phyloP scores from a whole-genome alignment of 2,888 invertebrate genomes.

The Dryobota labecula region DNA sequence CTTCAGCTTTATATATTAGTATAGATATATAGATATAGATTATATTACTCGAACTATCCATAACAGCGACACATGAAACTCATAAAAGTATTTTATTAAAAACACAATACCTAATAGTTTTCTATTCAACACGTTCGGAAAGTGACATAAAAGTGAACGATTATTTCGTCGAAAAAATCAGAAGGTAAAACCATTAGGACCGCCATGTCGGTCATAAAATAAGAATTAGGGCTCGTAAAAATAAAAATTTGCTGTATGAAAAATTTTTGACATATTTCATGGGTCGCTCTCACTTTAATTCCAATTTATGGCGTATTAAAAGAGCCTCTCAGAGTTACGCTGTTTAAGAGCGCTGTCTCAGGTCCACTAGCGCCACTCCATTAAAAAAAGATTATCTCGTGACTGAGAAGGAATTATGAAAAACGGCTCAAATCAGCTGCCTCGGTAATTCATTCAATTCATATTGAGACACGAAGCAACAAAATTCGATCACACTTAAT shows the following conservation, averaged over 20 bases:
- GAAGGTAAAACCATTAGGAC: constrained; percentile 67
- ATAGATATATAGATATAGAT: too few relatives aligned
- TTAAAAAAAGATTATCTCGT: too few relatives aligned
- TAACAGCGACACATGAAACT: constrained; percentile 22
- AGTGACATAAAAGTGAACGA: constrained; percentile 61
- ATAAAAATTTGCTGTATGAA: constrained; percentile 53
- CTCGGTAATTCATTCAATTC: too few relatives aligned
- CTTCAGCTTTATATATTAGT: too few relatives aligned
- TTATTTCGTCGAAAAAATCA: constrained; percentile 59
- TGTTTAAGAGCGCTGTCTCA: too few relatives aligned
- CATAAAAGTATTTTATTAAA: constrained; percentile 56
- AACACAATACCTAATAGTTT: constrained; percentile 61
- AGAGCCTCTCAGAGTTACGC: not conserved
- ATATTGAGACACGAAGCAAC: too few relatives aligned
- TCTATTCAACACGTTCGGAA: constrained; percentile 51
- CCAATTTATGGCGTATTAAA: constrained; percentile 37
- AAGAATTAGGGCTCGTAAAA: constrained; percentile 61
- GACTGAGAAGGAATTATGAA: too few relatives aligned
- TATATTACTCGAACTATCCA: not conserved
- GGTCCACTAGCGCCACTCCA: too few relatives aligned
- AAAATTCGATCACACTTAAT: too few relatives aligned
- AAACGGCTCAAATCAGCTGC: too few relatives aligned
- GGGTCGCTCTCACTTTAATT: constrained; percentile 31
- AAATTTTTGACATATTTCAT: constrained; percentile 54
- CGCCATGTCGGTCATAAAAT: constrained; percentile 65